Evolutionary conservation across 2,888 invertebrate species (phyloP), one percentile per base, ranked within the genome.

Genomic region (Azorinus chamasolen): DNA sequence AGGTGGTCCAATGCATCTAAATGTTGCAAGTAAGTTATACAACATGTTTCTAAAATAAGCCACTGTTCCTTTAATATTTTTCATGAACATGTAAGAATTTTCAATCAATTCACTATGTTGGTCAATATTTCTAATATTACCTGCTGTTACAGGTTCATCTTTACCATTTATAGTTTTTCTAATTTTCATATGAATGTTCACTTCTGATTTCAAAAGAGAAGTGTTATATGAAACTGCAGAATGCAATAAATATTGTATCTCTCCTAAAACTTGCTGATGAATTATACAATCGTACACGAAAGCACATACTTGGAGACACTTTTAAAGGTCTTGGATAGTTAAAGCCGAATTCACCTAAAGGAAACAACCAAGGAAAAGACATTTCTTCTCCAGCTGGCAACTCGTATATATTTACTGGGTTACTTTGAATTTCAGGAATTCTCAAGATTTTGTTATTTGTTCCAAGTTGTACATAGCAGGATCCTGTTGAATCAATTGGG

Each of bases 11-110:
- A 83, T 27, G 32, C 41, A 62, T 22, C 51, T 57, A 37, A 83
- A 58, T 57, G 65, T 76, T 14, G 73, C 69, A 2, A 80, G 25
- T 24, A 80, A 48, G 51, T 83, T 59, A n/a, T 63, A 70, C 2
- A 83, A 25, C 27, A 20, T 48, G 37, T 76, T 70, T 45, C 53
- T 61, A 55, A 66, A 77, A 37, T 78, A 83, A 24, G 80, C 78
- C 22, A 59, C 80, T 12, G 83, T 80, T 0, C 78, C 83, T 27
- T 65, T 25, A 12, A 80, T 76, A 37, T 73, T 62, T 71, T 83
- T 83, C 75, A 83, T 78, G 41, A 83, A 83, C 83, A 83, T 77
- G 43, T 72, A 80, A 6, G 80, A 83, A 43, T 79, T 79, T n/a
- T 79, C 48, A 20, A 58, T 2, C 18, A 69, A 39, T 18, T 65